A percentile compares a stretch with the other conserved stretches of the same genome.
These are phyloP conservation scores for Huso huso DNA, from an alignment of 2,797 vertebrate species.

Conservation along the genomic window DNA sequence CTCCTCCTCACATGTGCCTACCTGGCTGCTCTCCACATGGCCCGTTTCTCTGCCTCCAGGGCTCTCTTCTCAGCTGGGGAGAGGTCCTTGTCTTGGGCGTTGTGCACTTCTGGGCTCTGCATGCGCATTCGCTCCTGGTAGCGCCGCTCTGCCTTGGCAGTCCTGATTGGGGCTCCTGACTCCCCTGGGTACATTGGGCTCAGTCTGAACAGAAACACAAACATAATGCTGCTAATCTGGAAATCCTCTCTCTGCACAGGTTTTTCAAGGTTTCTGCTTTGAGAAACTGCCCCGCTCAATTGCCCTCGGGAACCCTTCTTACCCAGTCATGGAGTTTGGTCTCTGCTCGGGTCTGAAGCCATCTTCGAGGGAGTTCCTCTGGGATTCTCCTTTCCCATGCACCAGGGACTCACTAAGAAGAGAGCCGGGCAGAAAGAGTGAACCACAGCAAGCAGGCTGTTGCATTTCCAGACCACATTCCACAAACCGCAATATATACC, in stretches of 20 bases:
- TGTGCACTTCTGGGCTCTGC: constrained; percentile 84
- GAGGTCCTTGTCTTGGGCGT: constrained; percentile 68
- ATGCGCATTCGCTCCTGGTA: constrained; percentile 84
- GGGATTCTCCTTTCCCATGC: constrained; percentile 57
- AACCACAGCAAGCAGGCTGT: too few relatives aligned
- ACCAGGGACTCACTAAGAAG: constrained; percentile 15
- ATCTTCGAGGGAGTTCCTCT: constrained; percentile 74
- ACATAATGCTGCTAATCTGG: too few relatives aligned
- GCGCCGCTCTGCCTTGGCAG: constrained; percentile 87
- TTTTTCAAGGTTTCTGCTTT: not conserved
- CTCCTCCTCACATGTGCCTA: constrained; percentile 36
- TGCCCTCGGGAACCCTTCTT: constrained; percentile 17
- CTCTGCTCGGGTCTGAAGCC: constrained; percentile 64
- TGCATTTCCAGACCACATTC: too few relatives aligned
- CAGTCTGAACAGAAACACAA: constrained; percentile 44
- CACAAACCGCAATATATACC: too few relatives aligned
- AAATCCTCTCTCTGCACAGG: too few relatives aligned
- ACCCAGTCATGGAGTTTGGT: constrained; percentile 71
- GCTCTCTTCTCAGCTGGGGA: constrained; percentile 90
- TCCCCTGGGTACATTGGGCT: constrained; percentile 52
- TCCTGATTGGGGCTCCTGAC: constrained; percentile 69
- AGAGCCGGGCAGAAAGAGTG: too few relatives aligned
- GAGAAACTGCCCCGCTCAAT: too few relatives aligned
- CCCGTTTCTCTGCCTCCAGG: constrained; percentile 90
- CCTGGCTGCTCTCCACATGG: constrained; percentile 97